Base-by-base conservation (phyloP, 2,113 vertebrate genomes). In the Caranx ignobilis region DNA sequence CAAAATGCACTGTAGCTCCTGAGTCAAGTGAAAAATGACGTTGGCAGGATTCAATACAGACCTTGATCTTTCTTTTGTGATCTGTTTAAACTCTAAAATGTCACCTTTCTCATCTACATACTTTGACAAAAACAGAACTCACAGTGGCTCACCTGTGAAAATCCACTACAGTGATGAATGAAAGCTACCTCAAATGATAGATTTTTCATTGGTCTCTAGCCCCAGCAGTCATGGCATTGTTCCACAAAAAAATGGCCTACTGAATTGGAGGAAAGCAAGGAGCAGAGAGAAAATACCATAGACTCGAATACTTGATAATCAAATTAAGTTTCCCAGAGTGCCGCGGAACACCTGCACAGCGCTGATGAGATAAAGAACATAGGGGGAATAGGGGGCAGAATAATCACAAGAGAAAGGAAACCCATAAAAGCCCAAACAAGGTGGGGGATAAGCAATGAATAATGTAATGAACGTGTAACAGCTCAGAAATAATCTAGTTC, bases 291-390 rank as follows among this genome's bases (percentile, higher is more conserved):
- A 74, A 87, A 86, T 54, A 84, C 59, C 47, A 61, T 69, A 79
- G 82, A 91, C 94, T 85, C 90, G 65, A 93, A 91, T 90, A 88
- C 82, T 69, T 89, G 82, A 90, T 94, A 90, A 93, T 94, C 89
- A 93, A 91, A 93, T 93, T 84, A 91, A 67, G 72, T 75, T 85
- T 88, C 86, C 77, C 75, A 57, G 66, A 84, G 77, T 86, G 68
- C 79, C 73, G 75, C 37, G 45, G 61, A 92, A 91, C 84, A 92
- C 91, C 92, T 94, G 92, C 70, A 66, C 63, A 1, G 64, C 35
- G 60, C 87, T 77, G 93, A 94, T 92, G 93, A 94, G 91, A 93
- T 87, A 89, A 90, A 81, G 71, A 90, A 91, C 80, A 83, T 57
- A 86, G 59, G 43, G 13, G 50, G 50, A 85, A 85, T 32, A 55